phyloP scores from a whole-genome alignment of 2,888 invertebrate species.

The Portevinia maculata region DNA sequence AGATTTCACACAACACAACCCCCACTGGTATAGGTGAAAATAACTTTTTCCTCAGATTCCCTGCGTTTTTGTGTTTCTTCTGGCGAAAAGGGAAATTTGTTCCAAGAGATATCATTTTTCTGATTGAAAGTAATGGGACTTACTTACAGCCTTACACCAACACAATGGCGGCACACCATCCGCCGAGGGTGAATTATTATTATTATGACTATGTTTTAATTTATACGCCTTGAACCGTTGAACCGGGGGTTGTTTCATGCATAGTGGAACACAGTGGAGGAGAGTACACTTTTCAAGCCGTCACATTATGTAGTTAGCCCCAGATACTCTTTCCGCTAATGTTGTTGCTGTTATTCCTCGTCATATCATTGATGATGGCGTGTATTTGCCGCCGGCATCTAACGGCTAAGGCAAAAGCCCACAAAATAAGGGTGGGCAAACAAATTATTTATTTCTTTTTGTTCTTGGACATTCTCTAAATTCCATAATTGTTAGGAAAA shows the following conservation, averaged over 20 bases:
- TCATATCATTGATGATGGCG: constrained; percentile 61
- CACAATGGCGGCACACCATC: constrained; percentile 20
- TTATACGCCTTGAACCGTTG: constrained; percentile 60
- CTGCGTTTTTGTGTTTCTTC: not conserved
- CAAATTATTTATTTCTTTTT: constrained; percentile 52
- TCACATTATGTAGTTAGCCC: constrained; percentile 53
- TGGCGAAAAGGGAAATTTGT: constrained; percentile 56
- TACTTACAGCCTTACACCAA: not conserved
- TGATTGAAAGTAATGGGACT: constrained; percentile 71
- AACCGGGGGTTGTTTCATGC: constrained; percentile 59
- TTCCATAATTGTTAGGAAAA: constrained; percentile 69
- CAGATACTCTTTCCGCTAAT: constrained; percentile 29
- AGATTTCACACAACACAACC: constrained; percentile 48
- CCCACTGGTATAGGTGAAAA: constrained; percentile 20
- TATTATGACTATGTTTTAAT: constrained; percentile 72
- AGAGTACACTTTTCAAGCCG: constrained; percentile 43
- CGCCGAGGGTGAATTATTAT: constrained; percentile 60
- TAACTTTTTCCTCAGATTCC: constrained; percentile 13
- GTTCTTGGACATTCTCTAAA: constrained; percentile 68
- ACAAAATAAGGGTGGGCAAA: constrained; percentile 56
- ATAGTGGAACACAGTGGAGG: constrained; percentile 21
- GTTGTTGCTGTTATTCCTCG: constrained; percentile 25
- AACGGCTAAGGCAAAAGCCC: not conserved
- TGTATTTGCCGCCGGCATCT: constrained; percentile 26
- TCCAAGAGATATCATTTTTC: constrained; percentile 62